phyloP scores from a whole-genome alignment of 2,797 vertebrate species.

The Clarias platycephalus region DNA sequence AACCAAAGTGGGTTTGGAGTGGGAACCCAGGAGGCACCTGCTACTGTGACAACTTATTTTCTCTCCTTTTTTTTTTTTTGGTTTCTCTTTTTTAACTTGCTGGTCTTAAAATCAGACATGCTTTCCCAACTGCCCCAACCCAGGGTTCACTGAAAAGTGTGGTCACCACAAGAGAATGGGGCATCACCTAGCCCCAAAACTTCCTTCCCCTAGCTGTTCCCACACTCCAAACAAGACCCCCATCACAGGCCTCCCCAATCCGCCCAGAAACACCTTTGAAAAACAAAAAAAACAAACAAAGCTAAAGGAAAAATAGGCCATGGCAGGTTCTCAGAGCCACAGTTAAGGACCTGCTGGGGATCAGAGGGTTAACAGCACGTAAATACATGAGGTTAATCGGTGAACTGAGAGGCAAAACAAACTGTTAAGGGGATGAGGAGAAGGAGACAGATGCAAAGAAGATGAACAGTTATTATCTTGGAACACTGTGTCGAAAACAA shows the following conservation, averaged over 20 bases:
- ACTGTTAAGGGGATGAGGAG: conserved; percentile 49
- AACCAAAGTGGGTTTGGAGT: conserved; percentile 80
- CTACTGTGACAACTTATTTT: conserved; percentile 69
- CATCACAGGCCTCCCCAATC: conserved; percentile 43
- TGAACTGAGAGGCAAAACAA: conserved; percentile 54
- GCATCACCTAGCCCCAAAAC: conserved; percentile 48
- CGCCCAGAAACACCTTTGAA: conserved; percentile 46
- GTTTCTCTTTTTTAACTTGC: not conserved
- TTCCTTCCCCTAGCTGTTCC: conserved; percentile 70
- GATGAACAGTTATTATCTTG: conserved; percentile 28
- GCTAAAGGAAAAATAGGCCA: conserved; percentile 42
- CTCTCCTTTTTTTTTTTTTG: not conserved
- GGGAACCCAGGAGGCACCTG: conserved; percentile 84
- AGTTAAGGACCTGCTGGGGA: conserved; percentile 69
- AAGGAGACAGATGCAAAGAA: conserved; percentile 34
- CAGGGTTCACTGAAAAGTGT: conserved; percentile 53
- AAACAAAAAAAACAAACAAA: conserved; percentile 33
- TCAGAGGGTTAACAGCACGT: conserved; percentile 67
- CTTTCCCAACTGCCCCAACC: conserved; percentile 45
- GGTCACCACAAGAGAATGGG: conserved; percentile 40
- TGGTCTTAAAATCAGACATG: conserved; percentile 42
- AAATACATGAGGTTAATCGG: conserved; percentile 52
- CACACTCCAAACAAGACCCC: conserved; percentile 74
- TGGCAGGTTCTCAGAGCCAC: conserved; percentile 41
- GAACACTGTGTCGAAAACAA: conserved; percentile 34